Evolutionary conservation across 2,797 vertebrate species (phyloP).

Genomic region (Sebastiscus tertius): DNA sequence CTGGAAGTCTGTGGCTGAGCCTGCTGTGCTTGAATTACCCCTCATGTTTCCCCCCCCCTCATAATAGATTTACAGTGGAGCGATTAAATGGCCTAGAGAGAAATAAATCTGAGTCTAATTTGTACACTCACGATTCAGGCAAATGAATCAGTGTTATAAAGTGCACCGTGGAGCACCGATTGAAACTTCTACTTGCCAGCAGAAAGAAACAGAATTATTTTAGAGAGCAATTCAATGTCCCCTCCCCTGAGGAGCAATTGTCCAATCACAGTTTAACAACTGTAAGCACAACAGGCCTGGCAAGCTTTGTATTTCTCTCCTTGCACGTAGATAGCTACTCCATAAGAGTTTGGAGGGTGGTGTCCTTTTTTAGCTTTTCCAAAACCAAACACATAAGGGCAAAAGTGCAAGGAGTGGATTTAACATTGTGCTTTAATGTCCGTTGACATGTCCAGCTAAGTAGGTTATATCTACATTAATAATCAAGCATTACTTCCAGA

Average conservation of each 20-base stretch:
- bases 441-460: not conserved
- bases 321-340: not conserved
- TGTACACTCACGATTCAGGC: constrained; percentile 20
- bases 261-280: constrained; percentile 1
- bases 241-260: not conserved
- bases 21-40: constrained; percentile 37
- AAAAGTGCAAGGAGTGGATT: not conserved
- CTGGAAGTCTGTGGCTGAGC: constrained; percentile 21
- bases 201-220: not conserved
- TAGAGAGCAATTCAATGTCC: not conserved
- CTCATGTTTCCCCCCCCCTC: not conserved
- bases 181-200: constrained; percentile 21
- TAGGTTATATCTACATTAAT: not conserved
- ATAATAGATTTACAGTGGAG: constrained; percentile 43
- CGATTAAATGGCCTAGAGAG: constrained; percentile 29
- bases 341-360: not conserved
- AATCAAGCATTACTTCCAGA: too few relatives aligned
- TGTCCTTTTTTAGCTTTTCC: not conserved
- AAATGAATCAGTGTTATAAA: constrained; percentile 36
- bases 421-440: not conserved
- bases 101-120: constrained; percentile 46
- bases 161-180: not conserved
- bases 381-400: not conserved
- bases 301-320: not conserved
- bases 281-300: not conserved